Conservation (phyloP, 2,113 vertebrate species). For the Poecile atricapillus region DNA sequence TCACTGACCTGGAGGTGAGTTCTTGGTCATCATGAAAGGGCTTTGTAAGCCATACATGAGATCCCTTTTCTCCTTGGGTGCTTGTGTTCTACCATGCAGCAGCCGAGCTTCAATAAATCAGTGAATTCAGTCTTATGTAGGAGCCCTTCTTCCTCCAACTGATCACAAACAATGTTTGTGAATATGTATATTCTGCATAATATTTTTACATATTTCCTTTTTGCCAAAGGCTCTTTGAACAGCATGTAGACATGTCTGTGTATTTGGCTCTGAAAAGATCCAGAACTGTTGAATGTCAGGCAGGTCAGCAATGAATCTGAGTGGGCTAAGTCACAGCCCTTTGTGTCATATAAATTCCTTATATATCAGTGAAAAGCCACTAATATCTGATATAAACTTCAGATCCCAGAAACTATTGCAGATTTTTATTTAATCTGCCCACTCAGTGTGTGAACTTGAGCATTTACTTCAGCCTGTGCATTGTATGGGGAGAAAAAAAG, state of each 20-base stretch:
- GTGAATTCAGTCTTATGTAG: background rate
- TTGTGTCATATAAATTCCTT: background rate
- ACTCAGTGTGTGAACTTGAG: background rate
- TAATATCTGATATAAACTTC: conserved; percentile 7
- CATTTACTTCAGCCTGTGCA: background rate
- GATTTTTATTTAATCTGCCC: conserved; percentile 53
- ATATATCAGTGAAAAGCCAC: background rate
- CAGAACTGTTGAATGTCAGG: background rate
- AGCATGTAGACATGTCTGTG: background rate
- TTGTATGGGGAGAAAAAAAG: background rate
- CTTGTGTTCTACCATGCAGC: background rate
- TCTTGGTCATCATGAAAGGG: background rate
- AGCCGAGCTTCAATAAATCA: background rate
- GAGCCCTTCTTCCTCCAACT: background rate
- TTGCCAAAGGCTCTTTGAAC: background rate
- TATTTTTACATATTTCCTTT: background rate
- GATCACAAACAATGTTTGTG: background rate
- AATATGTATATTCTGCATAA: background rate
- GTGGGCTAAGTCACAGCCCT: background rate
- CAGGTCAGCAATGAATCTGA: background rate
- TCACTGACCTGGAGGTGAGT: background rate
- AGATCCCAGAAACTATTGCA: background rate
- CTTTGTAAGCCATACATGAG: background rate
- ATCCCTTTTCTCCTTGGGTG: background rate
- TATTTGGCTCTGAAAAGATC: background rate